Conservation (phyloP, 2,797 vertebrate species). For the Smutsia gigantea region DNA sequence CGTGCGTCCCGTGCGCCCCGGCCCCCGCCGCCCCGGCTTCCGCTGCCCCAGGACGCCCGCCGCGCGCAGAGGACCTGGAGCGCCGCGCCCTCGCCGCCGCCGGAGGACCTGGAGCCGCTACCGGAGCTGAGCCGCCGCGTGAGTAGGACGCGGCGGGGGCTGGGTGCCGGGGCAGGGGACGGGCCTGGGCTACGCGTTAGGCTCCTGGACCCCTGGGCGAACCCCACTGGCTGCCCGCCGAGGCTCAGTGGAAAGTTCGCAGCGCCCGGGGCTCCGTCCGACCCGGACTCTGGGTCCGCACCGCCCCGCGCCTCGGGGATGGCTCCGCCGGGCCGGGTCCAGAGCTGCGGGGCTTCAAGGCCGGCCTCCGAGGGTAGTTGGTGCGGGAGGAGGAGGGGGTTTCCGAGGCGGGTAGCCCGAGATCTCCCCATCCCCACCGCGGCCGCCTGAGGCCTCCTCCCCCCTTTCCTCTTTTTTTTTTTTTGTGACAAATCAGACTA, state of each 20-base stretch:
- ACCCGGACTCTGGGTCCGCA: background rate
- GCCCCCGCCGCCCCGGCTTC: slow-evolving; percentile 12
- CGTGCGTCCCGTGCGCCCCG: slow-evolving; percentile 37
- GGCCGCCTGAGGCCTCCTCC: background rate
- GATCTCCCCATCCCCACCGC: slow-evolving; percentile 13
- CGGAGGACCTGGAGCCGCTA: background rate
- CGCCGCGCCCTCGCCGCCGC: slow-evolving; percentile 55
- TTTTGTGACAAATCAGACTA: slow-evolving; percentile 91
- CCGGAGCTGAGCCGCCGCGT: slow-evolving; percentile 59
- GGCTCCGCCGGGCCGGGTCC: background rate
- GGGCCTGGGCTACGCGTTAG: background rate
- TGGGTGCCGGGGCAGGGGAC: background rate
- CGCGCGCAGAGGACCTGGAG: slow-evolving; percentile 60
- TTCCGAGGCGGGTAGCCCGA: background rate
- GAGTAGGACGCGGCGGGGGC: background rate
- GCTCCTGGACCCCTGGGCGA: background rate
- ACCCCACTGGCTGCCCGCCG: background rate
- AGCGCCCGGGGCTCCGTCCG: slow-evolving; percentile 44
- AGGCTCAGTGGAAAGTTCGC: slow-evolving; percentile 25
- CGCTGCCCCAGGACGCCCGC: too few relatives aligned
- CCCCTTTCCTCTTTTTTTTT: slow-evolving; percentile 69
- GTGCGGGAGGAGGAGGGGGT: background rate
- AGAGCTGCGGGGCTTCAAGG: background rate
- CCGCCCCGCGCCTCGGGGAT: background rate
- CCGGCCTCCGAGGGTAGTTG: background rate